Base-by-base conservation (phyloP, 1,140 invertebrate genomes). In the Magallana ariakensis region DNA sequence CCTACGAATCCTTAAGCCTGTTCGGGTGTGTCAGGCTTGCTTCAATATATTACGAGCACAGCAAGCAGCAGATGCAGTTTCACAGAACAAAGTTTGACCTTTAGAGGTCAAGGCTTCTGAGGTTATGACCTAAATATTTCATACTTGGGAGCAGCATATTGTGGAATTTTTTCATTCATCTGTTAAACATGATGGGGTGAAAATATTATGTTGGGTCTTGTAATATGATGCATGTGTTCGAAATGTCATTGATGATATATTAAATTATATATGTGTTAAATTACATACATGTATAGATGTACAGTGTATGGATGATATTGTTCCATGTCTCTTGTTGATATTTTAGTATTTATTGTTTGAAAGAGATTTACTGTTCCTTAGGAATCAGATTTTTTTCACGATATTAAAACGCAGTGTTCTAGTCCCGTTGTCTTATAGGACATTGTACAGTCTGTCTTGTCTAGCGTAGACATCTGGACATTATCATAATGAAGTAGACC, bases 1-100 rank as follows among this genome's bases (percentile, higher is more conserved):
- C 62, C 95, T 99, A 85, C 96, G 98, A 60, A 99, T 99, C 91
- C 94, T 98, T 82, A 98, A 98, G 83, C 98, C 98, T 19, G 98
- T 98, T 19, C 95, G 98, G 90, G 98, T 99, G 11, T 99, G 98
- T 95, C 97, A 98, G 94, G 95, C 96, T 57, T 99, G 98, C 94
- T 97, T 97, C 92, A 94, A 92, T 54, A 54, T 82, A 55, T n/a
- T 82, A n/a, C 46, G 54, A 15, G 80, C 80, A 16, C 80, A 82
- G 46, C 80, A 82, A 56, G 54, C 80, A 26, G 80, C 80, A 82
- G 80, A 82, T 54, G 80, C 80, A 15, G 54, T 82, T 56, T 55
- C 80, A 82, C 80, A 82, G 19, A 82, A 82, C 46, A 82, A 75
- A 22, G 22, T 75, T 26, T 75, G 66, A 75, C 22, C 6, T 8